Conservation (phyloP, 2,888 invertebrate genomes). For the Brachypalpus laphriformis region DNA sequence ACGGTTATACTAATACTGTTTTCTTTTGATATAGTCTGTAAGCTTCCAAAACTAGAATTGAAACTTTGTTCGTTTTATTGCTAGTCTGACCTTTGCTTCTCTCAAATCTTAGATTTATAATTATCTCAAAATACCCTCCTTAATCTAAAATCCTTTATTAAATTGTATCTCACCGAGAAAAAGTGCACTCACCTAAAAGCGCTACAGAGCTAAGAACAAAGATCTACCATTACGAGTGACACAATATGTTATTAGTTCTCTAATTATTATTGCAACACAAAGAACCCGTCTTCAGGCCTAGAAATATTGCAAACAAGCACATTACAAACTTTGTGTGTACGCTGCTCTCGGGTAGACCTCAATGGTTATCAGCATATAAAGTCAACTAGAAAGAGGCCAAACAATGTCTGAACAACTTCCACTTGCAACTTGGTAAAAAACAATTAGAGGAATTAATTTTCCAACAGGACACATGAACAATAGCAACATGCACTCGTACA, state of each 20-base stretch:
- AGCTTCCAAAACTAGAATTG: too few species aligned
- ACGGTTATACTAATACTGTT: too few species aligned
- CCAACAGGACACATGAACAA: constrained; percentile 68
- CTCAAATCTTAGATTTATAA: too few species aligned
- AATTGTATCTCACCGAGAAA: not conserved
- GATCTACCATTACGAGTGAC: not conserved
- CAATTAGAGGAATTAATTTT: constrained; percentile 71
- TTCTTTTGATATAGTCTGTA: too few species aligned
- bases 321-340: constrained; percentile 35
- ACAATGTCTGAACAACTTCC: constrained; percentile 73
- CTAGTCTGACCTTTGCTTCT: too few species aligned
- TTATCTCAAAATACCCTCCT: too few species aligned
- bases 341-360: constrained; percentile 53
- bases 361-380: constrained; percentile 59
- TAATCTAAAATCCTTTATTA: too few species aligned
- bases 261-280: constrained; percentile 48
- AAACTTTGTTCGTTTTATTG: too few species aligned
- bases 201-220: not conserved
- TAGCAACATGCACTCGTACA: constrained; percentile 44
- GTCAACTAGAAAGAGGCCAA: constrained; percentile 67
- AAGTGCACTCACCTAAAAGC: not conserved
- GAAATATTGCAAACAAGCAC: constrained; percentile 37
- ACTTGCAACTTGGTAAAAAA: constrained; percentile 61
- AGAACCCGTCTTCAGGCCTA: constrained; percentile 23
- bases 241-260: constrained; percentile 48